A percentile compares a stretch with the other conserved stretches of the same genome.
Evolutionary conservation across 1,140 invertebrate genomes (phyloP).

Genomic region (Phenacoccus solenopsis): DNA sequence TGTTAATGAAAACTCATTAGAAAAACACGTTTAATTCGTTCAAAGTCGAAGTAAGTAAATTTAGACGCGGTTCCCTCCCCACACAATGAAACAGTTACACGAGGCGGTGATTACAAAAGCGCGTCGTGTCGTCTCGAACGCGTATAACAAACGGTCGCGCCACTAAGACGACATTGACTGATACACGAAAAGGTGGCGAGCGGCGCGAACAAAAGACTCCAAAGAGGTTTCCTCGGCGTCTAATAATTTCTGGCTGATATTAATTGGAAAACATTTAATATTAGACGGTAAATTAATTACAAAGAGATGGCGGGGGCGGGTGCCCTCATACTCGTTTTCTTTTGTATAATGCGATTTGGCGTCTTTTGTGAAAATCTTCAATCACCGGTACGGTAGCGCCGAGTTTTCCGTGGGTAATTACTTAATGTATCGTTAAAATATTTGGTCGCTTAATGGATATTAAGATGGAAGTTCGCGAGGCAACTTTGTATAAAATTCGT

Average conservation of each 20-base stretch:
- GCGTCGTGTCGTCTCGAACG: background rate
- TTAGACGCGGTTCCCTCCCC: no score
- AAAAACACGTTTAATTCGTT: no score
- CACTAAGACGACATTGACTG: background rate
- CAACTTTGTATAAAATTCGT: no score
- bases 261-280: conserved; percentile 3
- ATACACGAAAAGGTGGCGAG: background rate
- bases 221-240: background rate
- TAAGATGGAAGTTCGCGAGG: background rate
- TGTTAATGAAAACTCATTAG: no score
- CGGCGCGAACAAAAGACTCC: background rate
- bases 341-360: background rate
- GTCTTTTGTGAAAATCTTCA: background rate
- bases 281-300: conserved; percentile 2
- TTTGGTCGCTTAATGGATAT: background rate
- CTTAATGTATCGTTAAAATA: conserved; percentile 3
- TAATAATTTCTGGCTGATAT: background rate
- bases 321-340: no score
- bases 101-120: no score
- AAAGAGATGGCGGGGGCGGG: background rate
- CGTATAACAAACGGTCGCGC: background rate
- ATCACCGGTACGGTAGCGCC: background rate
- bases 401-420: background rate
- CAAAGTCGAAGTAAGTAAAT: no score
- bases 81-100: no score